Base-by-base conservation (phyloP, 2,888 invertebrate species). In the Drosophila anomalata region DNA sequence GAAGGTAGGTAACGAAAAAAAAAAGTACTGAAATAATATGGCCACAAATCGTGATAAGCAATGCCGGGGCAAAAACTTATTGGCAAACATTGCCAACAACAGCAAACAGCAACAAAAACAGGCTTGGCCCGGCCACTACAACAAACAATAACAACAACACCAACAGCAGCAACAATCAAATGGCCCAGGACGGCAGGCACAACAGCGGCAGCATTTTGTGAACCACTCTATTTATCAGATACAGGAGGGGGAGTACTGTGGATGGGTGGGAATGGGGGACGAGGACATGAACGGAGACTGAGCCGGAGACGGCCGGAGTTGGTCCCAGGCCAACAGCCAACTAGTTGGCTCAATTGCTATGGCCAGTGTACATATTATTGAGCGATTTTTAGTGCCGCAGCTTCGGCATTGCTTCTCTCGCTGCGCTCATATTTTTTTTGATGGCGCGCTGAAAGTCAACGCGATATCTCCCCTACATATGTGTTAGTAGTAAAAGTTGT, bases 151-250 rank as follows among this genome's bases (percentile, higher is more conserved):
- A 22, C 55, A 22, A 26, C 51, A 50, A 29, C 47, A 51, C 11
- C 46, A 48, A 24, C 48, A 51, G 46, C 59, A 47, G 24, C 62
- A 63, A 77, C 77, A 87, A 72, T 60, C 81, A 87, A 87, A 84
- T 81, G 87, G 87, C 72, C 76, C 85, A 85, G 85, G 86, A 85
- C 65, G 63, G 67, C 58, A 73, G 73, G 66, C 71, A 59, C 67
- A 77, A 75, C 78, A 72, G 72, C 72, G 81, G 79, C 87, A 86
- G 79, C 87, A 87, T 88, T 89, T 87, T 87, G 88, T 89, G 88
- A 88, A 88, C 89, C 89, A 89, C 87, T 87, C 87, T 89, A 87
- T 87, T 87, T 87, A 87, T 87, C 87, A 84, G 87, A 87, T 87
- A 81, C 75, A 70, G 24, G 77, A 47, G 77, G 73, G 70, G 65